A percentile compares a stretch with the other conserved stretches of the same genome.
These are phyloP conservation scores for Aphidius gifuensis DNA, from an alignment of 1,140 invertebrate species.

Conservation along the genomic window DNA sequence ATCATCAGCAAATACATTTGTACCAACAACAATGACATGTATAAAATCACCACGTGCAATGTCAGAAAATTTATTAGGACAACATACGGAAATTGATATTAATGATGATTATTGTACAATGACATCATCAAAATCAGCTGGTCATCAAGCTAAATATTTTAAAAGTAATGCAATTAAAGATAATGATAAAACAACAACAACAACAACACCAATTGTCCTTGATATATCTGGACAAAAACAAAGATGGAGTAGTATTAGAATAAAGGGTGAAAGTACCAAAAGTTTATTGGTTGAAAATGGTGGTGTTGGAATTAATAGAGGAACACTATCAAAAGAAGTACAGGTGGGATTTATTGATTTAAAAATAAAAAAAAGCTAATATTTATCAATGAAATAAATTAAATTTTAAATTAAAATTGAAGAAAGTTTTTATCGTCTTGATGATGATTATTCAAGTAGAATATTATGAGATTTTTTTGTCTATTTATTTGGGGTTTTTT, in stretches of 20 bases:
- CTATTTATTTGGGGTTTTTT: too few relatives aligned
- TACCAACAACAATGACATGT: conserved; percentile 48
- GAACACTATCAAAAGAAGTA: conserved; percentile 49
- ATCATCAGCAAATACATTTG: conserved; percentile 46
- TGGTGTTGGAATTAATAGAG: conserved; percentile 41
- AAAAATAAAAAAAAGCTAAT: background rate
- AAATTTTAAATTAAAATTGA: background rate
- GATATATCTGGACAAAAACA: conserved; percentile 28
- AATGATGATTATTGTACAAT: conserved; percentile 29
- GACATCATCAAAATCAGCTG: conserved; percentile 16
- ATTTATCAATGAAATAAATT: background rate
- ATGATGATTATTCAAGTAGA: too few relatives aligned
- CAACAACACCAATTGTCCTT: conserved; percentile 17
- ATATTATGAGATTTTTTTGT: too few relatives aligned
- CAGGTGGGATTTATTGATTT: background rate
- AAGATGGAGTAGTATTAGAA: conserved; percentile 51
- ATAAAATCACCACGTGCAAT: conserved; percentile 52
- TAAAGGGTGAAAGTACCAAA: conserved; percentile 51
- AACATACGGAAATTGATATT: conserved; percentile 16
- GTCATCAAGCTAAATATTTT: conserved; percentile 15
- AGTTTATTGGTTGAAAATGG: conserved; percentile 52
- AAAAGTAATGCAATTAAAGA: conserved; percentile 45
- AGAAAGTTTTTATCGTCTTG: too few relatives aligned
- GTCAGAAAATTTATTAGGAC: conserved; percentile 52
- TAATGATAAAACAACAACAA: conserved; percentile 29